A percentile compares a stretch with the other conserved stretches of the same genome.
Conservation (phyloP, 2,797 vertebrate species). For the Falco peregrinus region DNA sequence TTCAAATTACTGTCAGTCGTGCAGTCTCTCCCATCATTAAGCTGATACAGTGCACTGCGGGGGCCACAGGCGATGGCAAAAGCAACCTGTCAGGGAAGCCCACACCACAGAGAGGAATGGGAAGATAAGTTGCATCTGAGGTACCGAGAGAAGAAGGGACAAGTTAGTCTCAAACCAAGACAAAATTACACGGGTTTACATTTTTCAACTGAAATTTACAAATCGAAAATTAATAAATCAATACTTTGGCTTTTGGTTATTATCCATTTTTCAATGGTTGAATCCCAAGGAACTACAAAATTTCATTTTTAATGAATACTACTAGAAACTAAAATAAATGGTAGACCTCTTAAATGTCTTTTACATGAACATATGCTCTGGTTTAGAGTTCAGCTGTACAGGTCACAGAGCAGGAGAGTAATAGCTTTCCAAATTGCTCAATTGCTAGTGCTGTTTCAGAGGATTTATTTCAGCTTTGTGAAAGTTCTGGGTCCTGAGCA, state of each 20-base stretch:
- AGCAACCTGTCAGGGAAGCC: neutral
- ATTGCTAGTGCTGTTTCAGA: neutral
- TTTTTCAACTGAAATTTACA: neutral
- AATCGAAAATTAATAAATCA: neutral
- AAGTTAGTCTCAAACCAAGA: neutral
- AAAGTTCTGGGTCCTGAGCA: neutral
- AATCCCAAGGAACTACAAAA: neutral
- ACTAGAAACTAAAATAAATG: neutral
- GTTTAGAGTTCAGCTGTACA: neutral
- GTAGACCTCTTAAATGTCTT: neutral
- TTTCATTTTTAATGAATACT: neutral
- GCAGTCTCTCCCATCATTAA: neutral
- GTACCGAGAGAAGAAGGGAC: neutral
- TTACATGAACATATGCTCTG: neutral
- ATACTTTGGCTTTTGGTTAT: neutral
- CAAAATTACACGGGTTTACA: neutral
- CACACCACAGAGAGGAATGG: neutral
- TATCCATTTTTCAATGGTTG: neutral
- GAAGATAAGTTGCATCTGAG: accelerated
- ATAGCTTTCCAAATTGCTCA: neutral
- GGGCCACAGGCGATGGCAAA: neutral
- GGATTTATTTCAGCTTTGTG: neutral
- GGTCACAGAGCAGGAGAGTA: neutral
- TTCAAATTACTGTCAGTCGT: neutral
- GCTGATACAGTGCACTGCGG: neutral